These are phyloP conservation scores for Philantomba maxwellii DNA, from an alignment of 2,113 vertebrate genomes.

Conservation along the genomic window DNA sequence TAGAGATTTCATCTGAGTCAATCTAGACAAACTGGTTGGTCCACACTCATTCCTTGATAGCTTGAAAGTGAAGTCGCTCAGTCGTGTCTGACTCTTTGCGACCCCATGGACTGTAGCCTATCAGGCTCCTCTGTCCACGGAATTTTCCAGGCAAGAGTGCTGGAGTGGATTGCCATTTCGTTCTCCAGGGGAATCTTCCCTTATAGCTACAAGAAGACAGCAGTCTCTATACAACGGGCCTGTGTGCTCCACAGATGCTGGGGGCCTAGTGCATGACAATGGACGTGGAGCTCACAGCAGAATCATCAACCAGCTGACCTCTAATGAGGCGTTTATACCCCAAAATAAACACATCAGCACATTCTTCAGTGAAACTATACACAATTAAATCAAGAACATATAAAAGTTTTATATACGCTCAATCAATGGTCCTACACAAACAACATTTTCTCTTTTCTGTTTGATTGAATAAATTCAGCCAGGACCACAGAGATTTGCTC, in stretches of 20 bases:
- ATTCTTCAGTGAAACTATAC: not conserved
- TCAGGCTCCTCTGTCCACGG: too few species aligned
- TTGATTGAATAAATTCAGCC: not conserved
- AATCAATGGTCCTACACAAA: not conserved
- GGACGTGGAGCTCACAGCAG: not conserved
- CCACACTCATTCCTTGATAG: not conserved
- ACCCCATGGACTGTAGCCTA: too few species aligned
- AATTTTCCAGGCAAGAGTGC: too few species aligned
- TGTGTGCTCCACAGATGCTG: fast-evolving
- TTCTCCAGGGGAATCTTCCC: too few species aligned
- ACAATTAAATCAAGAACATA: not conserved
- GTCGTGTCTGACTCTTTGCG: too few species aligned
- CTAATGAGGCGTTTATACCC: not conserved
- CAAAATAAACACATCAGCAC: not conserved
- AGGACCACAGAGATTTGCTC: not conserved
- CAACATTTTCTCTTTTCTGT: not conserved
- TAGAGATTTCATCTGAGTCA: not conserved
- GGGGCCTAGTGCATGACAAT: fast-evolving
- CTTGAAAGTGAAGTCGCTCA: too few species aligned
- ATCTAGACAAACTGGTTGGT: not conserved
- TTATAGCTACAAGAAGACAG: not conserved
- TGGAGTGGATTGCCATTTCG: too few species aligned
- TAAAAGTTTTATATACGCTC: not conserved
- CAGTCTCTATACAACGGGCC: not conserved
- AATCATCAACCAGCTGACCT: not conserved